phyloP scores from a whole-genome alignment of 2,797 vertebrate genomes.

The Chrosomus eos region DNA sequence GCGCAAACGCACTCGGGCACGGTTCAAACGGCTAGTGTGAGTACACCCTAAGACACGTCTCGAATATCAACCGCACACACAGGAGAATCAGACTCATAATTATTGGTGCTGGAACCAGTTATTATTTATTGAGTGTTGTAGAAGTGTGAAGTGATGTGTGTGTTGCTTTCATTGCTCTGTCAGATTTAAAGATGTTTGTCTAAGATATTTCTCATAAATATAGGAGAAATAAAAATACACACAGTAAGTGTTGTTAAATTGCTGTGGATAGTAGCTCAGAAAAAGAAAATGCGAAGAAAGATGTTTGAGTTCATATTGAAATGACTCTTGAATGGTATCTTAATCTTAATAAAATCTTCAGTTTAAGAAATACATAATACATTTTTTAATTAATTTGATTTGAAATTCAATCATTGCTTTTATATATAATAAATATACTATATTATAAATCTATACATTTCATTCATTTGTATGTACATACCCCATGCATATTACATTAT shows the following conservation, averaged over 20 bases:
- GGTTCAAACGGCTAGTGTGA: too few relatives aligned
- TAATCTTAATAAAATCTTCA: neutral
- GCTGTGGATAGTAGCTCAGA: neutral
- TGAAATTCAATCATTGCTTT: neutral
- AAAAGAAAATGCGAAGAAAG: neutral
- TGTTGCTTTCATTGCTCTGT: constrained; percentile 1
- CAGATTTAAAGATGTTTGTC: neutral
- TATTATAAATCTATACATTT: too few relatives aligned
- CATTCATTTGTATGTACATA: too few relatives aligned
- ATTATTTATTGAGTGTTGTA: neutral
- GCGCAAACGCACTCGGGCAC: too few relatives aligned
- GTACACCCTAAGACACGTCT: constrained; percentile 44
- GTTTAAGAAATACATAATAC: neutral
- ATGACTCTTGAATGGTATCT: neutral
- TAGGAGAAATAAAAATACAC: neutral
- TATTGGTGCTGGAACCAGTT: constrained; percentile 17
- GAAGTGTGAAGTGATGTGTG: neutral
- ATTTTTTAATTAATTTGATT: neutral
- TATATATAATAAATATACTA: neutral
- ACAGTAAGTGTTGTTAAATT: too few relatives aligned
- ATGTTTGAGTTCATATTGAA: neutral
- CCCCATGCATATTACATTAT: too few relatives aligned
- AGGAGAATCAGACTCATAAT: constrained; percentile 25
- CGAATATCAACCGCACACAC: constrained; percentile 6
- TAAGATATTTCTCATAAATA: neutral